Evolutionary conservation across 37 sponge, comb jelly and placozoan species (phyloP).

Genomic region (Sycon ciliatum): DNA sequence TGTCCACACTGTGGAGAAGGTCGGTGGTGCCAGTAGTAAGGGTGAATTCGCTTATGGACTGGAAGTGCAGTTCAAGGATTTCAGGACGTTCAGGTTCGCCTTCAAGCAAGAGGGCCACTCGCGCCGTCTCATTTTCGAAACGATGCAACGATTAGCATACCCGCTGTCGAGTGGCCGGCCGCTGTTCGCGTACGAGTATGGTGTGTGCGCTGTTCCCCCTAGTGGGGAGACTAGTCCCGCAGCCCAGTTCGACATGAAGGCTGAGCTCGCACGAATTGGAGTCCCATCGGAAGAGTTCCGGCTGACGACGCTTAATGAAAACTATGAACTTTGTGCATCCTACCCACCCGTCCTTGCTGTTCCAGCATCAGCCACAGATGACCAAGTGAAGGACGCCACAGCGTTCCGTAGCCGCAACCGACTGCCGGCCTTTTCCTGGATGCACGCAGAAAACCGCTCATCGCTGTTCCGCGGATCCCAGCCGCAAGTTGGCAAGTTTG

Average conservation of each 20-base stretch:
- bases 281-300: conserved; percentile 21
- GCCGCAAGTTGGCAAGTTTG: conserved; percentile 63
- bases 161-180: no score
- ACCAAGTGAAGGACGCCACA: conserved; percentile 29
- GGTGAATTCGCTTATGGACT: conserved; percentile 78
- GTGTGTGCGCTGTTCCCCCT: no score
- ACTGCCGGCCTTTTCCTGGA: conserved; percentile 50
- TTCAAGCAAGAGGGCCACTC: conserved; percentile 72
- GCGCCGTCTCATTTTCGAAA: conserved; percentile 51
- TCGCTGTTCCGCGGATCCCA: conserved; percentile 78
- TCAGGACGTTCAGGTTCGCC: conserved; percentile 57
- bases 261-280: not conserved
- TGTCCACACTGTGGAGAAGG: conserved; percentile 79
- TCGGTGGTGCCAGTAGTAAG: conserved; percentile 60
- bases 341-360: conserved; percentile 19
- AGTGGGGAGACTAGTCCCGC: no score
- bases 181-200: no score
- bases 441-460: not conserved
- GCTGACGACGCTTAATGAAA: conserved; percentile 29
- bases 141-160: no score
- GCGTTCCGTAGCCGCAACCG: conserved; percentile 68
- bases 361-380: conserved; percentile 48
- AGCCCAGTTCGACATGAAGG: no score
- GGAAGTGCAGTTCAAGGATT: conserved; percentile 77
- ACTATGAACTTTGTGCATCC: conserved; percentile 54